These are phyloP conservation scores for Temnothorax nylanderi DNA, from an alignment of 1,140 invertebrate species.

Conservation along the genomic window DNA sequence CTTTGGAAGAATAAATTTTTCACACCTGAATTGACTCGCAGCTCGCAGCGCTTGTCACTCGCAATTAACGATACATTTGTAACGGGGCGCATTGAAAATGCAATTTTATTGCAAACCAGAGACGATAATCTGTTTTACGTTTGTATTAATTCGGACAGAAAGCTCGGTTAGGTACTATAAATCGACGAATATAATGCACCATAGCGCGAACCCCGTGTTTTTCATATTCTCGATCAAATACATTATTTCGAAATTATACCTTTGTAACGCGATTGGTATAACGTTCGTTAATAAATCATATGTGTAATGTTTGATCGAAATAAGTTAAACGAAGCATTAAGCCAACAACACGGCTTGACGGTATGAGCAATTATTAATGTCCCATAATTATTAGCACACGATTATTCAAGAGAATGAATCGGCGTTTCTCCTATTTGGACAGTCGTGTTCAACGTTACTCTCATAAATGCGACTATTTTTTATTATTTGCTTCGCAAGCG, in stretches of 20 bases:
- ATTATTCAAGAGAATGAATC: conserved; percentile 38
- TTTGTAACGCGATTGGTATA: conserved; percentile 40
- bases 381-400: conserved; percentile 37
- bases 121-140: conserved; percentile 34
- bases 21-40: conserved; percentile 14
- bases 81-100: conserved; percentile 14
- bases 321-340: conserved; percentile 50
- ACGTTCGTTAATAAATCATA: conserved; percentile 42
- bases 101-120: conserved; percentile 46
- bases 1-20: conserved; percentile 48
- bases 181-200: conserved; percentile 37
- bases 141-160: conserved; percentile 41
- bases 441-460: not conserved
- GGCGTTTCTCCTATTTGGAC: not conserved
- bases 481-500: not conserved
- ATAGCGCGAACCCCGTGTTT: not conserved
- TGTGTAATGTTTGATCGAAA: conserved; percentile 45
- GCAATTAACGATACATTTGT: conserved; percentile 38
- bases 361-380: conserved; percentile 27
- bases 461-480: conserved; percentile 27
- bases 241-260: conserved; percentile 30
- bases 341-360: conserved; percentile 6
- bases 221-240: conserved; percentile 36
- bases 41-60: conserved; percentile 9
- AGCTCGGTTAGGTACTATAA: conserved; percentile 26